Evolutionary conservation across 2,797 vertebrate genomes (phyloP), one percentile per base, ranked within the genome.

Genomic region (Myotis myotis): DNA sequence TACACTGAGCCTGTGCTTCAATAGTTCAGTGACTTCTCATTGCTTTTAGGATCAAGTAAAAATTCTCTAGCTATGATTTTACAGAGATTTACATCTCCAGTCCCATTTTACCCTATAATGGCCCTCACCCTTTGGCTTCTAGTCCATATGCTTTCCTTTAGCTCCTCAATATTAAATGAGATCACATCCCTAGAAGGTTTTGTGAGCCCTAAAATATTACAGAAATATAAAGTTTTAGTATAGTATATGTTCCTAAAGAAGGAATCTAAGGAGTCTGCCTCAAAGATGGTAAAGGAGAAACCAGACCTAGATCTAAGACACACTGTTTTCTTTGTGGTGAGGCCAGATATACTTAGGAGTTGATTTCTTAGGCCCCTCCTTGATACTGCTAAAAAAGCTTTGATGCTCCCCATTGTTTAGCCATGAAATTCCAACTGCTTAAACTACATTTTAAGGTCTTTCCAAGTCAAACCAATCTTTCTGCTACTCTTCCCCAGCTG

Each of bases 331-430:
- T 68, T 41, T 22, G 25, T 25, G 60, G 57, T 49, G 19, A 33
- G 17, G 9, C 13, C 76, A 76, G 25, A 55, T 38, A 71, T 66
- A 72, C n/a, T 36, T 55, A 30, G 51, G 16, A 72, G 30, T 25
- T 55, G 53, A 74, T 55, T 44, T 91, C 13, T 23, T 76, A 94
- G 64, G 25, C 11, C 2, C n/a, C 25, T 72, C 25, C 4, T 33
- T 30, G 75, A 68, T 76, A 81, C 68, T 89, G 57, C n/a, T 83
- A 93, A 68, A 95, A 95, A 91, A 3, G 8, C 30, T 85, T 15
- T 38, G 57, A 60, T 75, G 62, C 22, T 64, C 83, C 44, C 19
- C 16, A 11, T 53, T 57, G 53, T 53, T 71, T 64, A 79, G 8
- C 71, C n/a, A 10, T 51, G 41, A 92, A 55, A 17, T 85, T 88